phyloP scores from a whole-genome alignment of 2,113 vertebrate species.

The Zingel zingel region DNA sequence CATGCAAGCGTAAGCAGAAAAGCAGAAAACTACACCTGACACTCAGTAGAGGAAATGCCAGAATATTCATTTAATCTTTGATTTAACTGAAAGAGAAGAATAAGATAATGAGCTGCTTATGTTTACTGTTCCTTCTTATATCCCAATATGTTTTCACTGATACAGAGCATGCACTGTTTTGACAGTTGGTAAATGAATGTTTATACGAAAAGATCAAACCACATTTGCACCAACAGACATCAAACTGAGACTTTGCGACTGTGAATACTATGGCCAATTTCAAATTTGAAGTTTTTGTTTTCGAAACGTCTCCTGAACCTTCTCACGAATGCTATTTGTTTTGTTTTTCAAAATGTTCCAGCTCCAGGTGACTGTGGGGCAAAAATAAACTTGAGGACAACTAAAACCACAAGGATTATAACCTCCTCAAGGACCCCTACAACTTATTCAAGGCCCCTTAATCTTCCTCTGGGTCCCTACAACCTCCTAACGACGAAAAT shows the following conservation, averaged over 20 bases:
- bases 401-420: not conserved
- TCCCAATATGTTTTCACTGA: not conserved
- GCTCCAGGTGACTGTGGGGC: no score
- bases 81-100: not conserved
- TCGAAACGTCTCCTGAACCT: not conserved
- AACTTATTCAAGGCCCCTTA: not conserved
- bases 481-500: not conserved
- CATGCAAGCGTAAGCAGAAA: slow-evolving; percentile 6
- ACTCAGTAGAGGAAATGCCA: not conserved
- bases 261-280: not conserved
- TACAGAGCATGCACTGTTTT: not conserved
- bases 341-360: not conserved
- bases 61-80: slow-evolving; percentile 16
- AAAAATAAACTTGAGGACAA: not conserved
- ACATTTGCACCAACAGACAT: not conserved
- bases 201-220: not conserved
- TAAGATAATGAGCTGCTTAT: not conserved
- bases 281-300: not conserved
- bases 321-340: not conserved
- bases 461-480: no score
- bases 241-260: not conserved
- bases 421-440: no score
- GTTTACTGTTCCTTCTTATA: not conserved
- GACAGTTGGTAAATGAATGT: not conserved
- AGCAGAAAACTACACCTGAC: slow-evolving; percentile 3